A percentile compares a stretch with the other conserved stretches of the same genome.
Evolutionary conservation across 2,888 invertebrate genomes (phyloP).

Genomic region (Hermaeophaga mercurialis): DNA sequence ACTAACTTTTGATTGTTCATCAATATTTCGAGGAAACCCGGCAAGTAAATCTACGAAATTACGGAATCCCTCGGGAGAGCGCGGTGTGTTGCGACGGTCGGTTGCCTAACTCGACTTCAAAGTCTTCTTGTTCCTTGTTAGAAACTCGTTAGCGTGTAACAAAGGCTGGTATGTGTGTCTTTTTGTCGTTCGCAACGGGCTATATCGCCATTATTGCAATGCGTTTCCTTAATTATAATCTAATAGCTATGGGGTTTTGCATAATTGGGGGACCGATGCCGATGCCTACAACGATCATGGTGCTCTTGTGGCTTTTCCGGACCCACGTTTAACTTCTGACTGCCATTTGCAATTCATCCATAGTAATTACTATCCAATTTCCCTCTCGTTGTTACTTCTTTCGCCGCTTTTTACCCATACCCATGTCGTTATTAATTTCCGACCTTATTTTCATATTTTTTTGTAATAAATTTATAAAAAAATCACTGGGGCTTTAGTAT

Average conservation of each 20-base stretch:
- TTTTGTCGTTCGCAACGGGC: constrained; percentile 40
- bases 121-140: constrained; percentile 39
- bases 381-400: constrained; percentile 13
- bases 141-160: constrained; percentile 42
- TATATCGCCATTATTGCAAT: constrained; percentile 44
- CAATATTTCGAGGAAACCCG: constrained; percentile 23
- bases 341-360: constrained; percentile 37
- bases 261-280: constrained; percentile 42
- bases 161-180: constrained; percentile 29
- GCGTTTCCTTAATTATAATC: constrained; percentile 48
- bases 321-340: constrained; percentile 14
- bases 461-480: constrained; percentile 9
- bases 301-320: constrained; percentile 31
- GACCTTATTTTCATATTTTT: constrained; percentile 6
- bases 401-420: constrained; percentile 1
- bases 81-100: constrained; percentile 14
- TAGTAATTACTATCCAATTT: constrained; percentile 26
- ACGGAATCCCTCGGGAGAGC: constrained; percentile 4
- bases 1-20: constrained; percentile 26
- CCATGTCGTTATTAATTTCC: constrained; percentile 12
- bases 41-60: constrained; percentile 15
- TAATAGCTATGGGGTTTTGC: constrained; percentile 44
- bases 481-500: no score
- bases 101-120: constrained; percentile 37
- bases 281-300: constrained; percentile 38